Base-by-base conservation (phyloP, 2,113 vertebrate species). In the Nanorana parkeri region DNA sequence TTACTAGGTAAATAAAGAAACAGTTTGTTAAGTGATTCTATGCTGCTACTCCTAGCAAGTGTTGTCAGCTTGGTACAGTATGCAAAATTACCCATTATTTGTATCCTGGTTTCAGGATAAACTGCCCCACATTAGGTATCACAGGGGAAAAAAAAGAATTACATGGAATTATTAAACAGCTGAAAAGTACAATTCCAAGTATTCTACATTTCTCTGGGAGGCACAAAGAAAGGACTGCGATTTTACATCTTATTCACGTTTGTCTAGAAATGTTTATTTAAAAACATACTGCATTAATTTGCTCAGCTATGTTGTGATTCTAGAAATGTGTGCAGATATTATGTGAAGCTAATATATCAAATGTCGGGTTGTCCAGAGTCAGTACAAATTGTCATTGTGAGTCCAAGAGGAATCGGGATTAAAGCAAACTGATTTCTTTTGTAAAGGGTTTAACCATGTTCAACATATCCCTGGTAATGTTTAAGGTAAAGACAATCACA, bases 251-350 rank as follows among this genome's bases (percentile, higher is more conserved):
- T 41, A 79, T 79, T 72, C 78, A 71, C 32, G 61, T 72, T 80
- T 80, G 32, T 80, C 36, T 47, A 63, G 72, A 63, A 72, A 47
- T 47, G 55, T 69, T 71, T 68, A 80, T 71, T 47, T 61, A 80
- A 63, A 64, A 80, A 72, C 77, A 79, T 65, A 68, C 77, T 79
- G 77, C 60, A 79, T 68, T 79, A 10, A 79, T 79, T 79, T 79
- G 28, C 28, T 23, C 20, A 10, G 26, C 28, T 58, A 32, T 21
- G 20, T 58, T 68, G 64, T 26, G 64, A 36, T 79, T 24, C 55
- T 23, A 58, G 52, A 79, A 68, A 68, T 68, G 19, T 68, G 52
- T 68, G 52, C 66, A 60, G 19, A 13, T 29, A 28, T 24, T 68
- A 58, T 68, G 28, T 28, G 29, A 79, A 67, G 21, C 52, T 36